These are phyloP conservation scores for Pseudonaja textilis DNA, from an alignment of 2,113 vertebrate species.

Conservation along the genomic window DNA sequence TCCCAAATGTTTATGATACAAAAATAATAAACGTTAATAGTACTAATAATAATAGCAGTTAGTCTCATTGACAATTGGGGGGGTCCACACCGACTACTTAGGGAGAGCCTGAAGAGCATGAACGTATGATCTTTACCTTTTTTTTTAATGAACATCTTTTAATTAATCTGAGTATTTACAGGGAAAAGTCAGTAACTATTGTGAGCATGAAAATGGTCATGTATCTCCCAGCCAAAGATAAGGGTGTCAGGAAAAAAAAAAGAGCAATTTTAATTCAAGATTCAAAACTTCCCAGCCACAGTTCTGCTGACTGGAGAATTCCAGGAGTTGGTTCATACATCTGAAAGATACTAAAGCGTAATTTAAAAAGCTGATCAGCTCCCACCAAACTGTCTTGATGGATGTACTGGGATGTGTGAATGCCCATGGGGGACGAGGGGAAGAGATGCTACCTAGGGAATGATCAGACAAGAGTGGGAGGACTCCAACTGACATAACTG, in stretches of 20 bases:
- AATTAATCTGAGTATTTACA: neutral
- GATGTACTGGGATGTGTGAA: neutral
- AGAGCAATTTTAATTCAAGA: neutral
- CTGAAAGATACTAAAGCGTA: neutral
- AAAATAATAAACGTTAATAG: neutral
- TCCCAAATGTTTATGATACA: neutral
- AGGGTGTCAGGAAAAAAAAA: neutral
- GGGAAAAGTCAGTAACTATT: neutral
- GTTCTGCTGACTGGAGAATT: neutral
- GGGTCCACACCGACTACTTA: neutral
- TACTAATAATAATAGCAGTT: neutral
- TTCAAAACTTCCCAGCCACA: neutral
- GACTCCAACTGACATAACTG: too few species aligned
- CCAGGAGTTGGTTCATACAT: neutral
- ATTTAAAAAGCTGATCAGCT: neutral
- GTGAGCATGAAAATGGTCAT: neutral
- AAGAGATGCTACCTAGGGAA: too few species aligned
- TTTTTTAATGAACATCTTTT: neutral
- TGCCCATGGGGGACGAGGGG: too few species aligned
- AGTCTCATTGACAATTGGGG: neutral
- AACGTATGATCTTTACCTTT: neutral
- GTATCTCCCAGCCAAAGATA: neutral
- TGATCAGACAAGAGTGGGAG: too few species aligned
- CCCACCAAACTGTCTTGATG: neutral
- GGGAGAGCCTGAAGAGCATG: neutral